These are phyloP conservation scores for Drosophila diplacantha DNA, from an alignment of 2,888 invertebrate species.

Conservation along the genomic window DNA sequence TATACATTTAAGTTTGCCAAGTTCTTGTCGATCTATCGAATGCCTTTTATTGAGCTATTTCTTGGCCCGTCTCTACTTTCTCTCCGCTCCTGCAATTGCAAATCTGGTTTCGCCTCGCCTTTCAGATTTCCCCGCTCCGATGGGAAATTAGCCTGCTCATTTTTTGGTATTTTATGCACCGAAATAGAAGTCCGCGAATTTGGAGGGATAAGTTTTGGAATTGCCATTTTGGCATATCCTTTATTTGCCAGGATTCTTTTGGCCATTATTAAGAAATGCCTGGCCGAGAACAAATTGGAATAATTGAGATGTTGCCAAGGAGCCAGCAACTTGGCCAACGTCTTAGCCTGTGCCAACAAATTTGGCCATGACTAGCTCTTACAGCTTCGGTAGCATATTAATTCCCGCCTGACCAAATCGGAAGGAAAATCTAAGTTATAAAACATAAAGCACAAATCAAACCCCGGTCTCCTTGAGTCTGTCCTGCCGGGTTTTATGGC, in stretches of 20 bases:
- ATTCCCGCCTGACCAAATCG: constrained; percentile 16
- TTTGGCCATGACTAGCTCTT: constrained; percentile 5
- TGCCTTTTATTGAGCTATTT: constrained; percentile 64
- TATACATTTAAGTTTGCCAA: constrained; percentile 67
- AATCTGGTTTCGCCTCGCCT: constrained; percentile 11
- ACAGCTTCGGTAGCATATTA: constrained; percentile 12
- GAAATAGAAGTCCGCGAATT: constrained; percentile 28
- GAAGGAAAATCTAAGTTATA: constrained; percentile 7
- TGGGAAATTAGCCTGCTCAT: constrained; percentile 57
- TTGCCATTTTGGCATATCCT: constrained; percentile 34
- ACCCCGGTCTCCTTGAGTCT: not conserved
- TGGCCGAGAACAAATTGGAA: constrained; percentile 35
- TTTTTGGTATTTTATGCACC: constrained; percentile 39
- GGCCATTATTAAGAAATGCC: constrained; percentile 41
- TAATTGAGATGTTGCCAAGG: constrained; percentile 45
- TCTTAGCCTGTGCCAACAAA: constrained; percentile 20
- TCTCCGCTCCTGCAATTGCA: constrained; percentile 45
- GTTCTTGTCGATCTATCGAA: constrained; percentile 63
- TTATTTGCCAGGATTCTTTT: constrained; percentile 32
- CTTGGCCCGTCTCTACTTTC: constrained; percentile 52
- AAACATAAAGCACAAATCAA: constrained; percentile 25
- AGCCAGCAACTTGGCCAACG: constrained; percentile 8
- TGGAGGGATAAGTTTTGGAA: constrained; percentile 25
- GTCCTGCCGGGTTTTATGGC: constrained; percentile 10
- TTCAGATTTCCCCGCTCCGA: not conserved